Evolutionary conservation across 2,797 vertebrate species (phyloP).

Genomic region (Antennarius maculatus): DNA sequence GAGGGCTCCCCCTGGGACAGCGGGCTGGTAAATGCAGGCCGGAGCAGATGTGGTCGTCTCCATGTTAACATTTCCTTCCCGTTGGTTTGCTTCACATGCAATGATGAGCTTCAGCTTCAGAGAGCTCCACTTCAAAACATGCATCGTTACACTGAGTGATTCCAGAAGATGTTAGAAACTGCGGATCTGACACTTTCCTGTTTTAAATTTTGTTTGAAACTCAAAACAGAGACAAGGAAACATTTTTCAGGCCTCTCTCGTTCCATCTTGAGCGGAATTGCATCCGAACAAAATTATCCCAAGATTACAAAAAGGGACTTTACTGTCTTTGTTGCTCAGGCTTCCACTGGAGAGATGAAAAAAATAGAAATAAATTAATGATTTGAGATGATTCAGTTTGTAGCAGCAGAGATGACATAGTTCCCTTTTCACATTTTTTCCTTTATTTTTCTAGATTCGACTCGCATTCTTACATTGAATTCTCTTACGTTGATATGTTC

Average conservation of each 20-base stretch:
- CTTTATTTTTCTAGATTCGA: neutral
- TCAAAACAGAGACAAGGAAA: too few species aligned
- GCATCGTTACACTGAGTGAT: slow-evolving; percentile 14
- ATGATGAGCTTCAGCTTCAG: slow-evolving; percentile 1
- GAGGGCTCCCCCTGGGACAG: slow-evolving; percentile 92
- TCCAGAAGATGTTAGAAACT: slow-evolving; percentile 7
- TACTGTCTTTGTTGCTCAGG: neutral
- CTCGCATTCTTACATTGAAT: neutral
- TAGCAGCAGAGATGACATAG: neutral
- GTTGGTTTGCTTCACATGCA: slow-evolving; percentile 13
- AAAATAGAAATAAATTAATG: neutral
- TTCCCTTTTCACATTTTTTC: neutral
- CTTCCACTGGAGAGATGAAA: neutral
- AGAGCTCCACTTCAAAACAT: slow-evolving; percentile 13
- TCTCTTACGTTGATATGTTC: neutral
- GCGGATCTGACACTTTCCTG: neutral
- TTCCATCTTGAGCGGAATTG: neutral
- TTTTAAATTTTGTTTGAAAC: too few species aligned
- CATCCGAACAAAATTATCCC: neutral
- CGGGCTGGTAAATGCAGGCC: slow-evolving; percentile 88
- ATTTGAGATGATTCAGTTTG: too few species aligned
- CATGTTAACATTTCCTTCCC: slow-evolving; percentile 51
- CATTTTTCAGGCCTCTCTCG: neutral
- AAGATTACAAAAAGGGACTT: neutral
- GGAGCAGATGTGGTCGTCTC: slow-evolving; percentile 68